A percentile compares a stretch with the other conserved stretches of the same genome.
phyloP scores from a whole-genome alignment of 2,113 vertebrate genomes.

The Equus quagga region DNA sequence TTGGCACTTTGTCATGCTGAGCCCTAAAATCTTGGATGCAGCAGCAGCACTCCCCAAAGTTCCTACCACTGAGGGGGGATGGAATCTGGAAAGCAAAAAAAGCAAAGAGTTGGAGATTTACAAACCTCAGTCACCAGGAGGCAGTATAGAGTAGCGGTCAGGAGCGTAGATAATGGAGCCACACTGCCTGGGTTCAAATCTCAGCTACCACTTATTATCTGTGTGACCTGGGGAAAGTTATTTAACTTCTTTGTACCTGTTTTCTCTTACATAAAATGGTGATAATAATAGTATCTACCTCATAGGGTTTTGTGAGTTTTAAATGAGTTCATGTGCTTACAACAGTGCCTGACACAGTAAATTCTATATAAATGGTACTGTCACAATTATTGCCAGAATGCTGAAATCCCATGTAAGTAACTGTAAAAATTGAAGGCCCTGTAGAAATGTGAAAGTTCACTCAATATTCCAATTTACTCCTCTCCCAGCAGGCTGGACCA shows the following conservation, averaged over 20 bases:
- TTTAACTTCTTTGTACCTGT: not conserved
- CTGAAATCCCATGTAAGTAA: not conserved
- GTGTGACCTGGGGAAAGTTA: not conserved
- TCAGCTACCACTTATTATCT: not conserved
- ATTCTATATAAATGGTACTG: not conserved
- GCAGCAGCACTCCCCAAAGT: conserved; percentile 96
- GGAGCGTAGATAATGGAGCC: not conserved
- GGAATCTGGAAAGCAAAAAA: conserved; percentile 90
- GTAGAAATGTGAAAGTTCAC: not conserved
- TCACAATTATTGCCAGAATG: not conserved
- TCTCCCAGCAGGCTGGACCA: not conserved
- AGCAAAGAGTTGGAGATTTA: not conserved
- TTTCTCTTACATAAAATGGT: not conserved
- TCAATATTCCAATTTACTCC: not conserved
- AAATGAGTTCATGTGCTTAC: not conserved
- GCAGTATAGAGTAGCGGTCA: no score
- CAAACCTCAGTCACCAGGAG: not conserved
- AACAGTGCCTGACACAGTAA: not conserved
- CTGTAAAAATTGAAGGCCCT: not conserved
- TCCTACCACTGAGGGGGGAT: conserved; percentile 95
- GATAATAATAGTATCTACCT: not conserved
- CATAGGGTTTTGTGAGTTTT: not conserved
- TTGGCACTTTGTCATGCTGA: conserved; percentile 87
- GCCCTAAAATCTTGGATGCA: conserved; percentile 91
- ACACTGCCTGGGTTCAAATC: not conserved